phyloP scores from a whole-genome alignment of 2,113 vertebrate species.

The Tenrec ecaudatus region DNA sequence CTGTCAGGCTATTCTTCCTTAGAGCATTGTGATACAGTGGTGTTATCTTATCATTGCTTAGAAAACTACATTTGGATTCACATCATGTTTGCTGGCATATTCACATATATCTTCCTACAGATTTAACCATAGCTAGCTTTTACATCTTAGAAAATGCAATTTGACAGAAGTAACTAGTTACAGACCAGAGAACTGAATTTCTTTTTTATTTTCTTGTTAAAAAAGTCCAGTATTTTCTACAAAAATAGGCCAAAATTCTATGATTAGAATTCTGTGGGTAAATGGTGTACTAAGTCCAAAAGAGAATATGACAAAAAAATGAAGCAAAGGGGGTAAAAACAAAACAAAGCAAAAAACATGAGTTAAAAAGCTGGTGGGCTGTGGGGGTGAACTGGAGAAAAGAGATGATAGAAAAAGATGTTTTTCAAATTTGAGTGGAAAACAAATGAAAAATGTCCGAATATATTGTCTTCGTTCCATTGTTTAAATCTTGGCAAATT shows the following conservation, averaged over 20 bases:
- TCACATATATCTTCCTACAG: slow-evolving; percentile 30
- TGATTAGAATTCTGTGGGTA: not conserved
- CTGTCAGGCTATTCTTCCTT: slow-evolving; percentile 58
- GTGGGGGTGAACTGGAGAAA: not conserved
- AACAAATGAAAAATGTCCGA: too few relatives aligned
- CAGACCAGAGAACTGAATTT: not conserved
- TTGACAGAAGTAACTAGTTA: slow-evolving; percentile 44
- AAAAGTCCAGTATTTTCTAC: slow-evolving; percentile 9
- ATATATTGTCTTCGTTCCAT: not conserved
- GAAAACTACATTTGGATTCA: slow-evolving; percentile 59
- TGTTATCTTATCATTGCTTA: slow-evolving; percentile 58
- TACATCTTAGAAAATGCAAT: slow-evolving; percentile 20
- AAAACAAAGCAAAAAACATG: not conserved
- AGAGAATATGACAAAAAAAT: not conserved
- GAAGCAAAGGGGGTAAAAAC: not conserved
- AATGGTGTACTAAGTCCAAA: not conserved
- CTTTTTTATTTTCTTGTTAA: not conserved
- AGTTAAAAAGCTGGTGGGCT: not conserved
- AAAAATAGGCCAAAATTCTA: slow-evolving; percentile 28
- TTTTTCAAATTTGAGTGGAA: not conserved
- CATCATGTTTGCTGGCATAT: not conserved
- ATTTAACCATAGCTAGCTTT: slow-evolving; percentile 50
- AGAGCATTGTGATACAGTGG: slow-evolving; percentile 47
- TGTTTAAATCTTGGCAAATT: not conserved
- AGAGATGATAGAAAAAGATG: not conserved